Evolutionary conservation across 1,140 invertebrate genomes (phyloP), one percentile per base, ranked within the genome.

Genomic region (Aplysia californica): DNA sequence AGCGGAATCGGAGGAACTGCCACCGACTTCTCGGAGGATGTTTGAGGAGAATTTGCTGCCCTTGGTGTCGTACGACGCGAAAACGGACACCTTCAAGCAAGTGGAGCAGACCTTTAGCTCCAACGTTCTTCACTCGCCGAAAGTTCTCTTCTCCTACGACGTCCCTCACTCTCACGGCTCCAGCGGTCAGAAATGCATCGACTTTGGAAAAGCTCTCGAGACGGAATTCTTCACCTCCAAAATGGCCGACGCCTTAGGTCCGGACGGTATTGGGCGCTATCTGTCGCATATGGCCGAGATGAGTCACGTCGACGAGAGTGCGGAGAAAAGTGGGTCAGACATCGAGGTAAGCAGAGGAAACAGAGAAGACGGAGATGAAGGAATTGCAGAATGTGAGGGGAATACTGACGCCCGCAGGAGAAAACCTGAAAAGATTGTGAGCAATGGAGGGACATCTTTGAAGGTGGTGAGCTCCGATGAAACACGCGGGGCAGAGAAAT

Each of bases 71-170:
- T 64, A 79, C 29, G 71, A 74, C 50, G 44, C 50, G 33, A 18
- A 33, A 15, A 55, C 29, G 5, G 55, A 75, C 38, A 33, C 55
- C 0, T 61, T 69, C 44, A 35, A 39, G n/a, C 31, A 41, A 29
- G 50, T 68, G 3, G 64, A 73, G 3, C 15, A 41, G 2, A 21
- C 58, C 26, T 44, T 26, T 20, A 38, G 59, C 21, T 56, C 68
- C 15, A 79, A 80, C 64, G 35, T 80, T 20, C 75, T 85, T 33
- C 84, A 85, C 39, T 86, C 84, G 77, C 86, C 85, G 0, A 87
- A 87, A 77, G 85, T 87, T 21, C 76, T 85, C 2, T 76, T 85
- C 44, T 71, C 77, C 23, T 56, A 56, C n/a, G 67, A 78, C 33
- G 21, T 58, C 2, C 33, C 35, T 73, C 77, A 59, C 65, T 21